Base-by-base conservation (phyloP, 2,113 vertebrate genomes). In the Trogon melanurus region DNA sequence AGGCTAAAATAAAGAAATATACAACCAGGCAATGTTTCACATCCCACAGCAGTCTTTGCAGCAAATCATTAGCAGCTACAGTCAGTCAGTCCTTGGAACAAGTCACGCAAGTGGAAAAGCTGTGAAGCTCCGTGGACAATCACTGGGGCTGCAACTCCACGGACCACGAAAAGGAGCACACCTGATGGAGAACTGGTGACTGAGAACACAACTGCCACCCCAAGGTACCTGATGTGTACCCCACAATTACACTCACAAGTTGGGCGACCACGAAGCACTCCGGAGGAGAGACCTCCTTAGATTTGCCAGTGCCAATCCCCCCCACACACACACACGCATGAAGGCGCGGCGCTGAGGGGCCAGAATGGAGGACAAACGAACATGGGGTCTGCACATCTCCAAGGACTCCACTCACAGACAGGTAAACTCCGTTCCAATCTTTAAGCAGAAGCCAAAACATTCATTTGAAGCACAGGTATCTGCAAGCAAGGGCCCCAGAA, bases 241-340 rank as follows among this genome's bases (percentile, higher is more conserved):
- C 76, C 47, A 34, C 23, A 70, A 10, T 16, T 34, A 41, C 11
- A 3, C 23, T 64, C 66, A 34, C 30, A 66, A 75, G 67, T 22
- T 36, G 30, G 41, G 27, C 19, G 36, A 53, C 22, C 50, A 53
- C 71, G 48, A 44, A 36, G 18, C 25, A 36, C 25, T 53, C 25
- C 13, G 13, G 23, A 44, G 10, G 34, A 26, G 41, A 61, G 11
- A 71, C 38, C n/a, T 44, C 53, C 25, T 41, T 17, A 16, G 13
- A 58, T 78, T 44, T 41, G 50, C 12, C 44, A 50, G 34, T 1
- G 1, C 26, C 6, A 18, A 17, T 36, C 44, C 19, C 38, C 19
- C 38, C 58, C 1, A 0, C 22, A 22, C 22, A 6, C 1, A 11
- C 50, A 51, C 22, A 47, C 41, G 5, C 9, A 7, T 1, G 0